A percentile compares a stretch with the other conserved stretches of the same genome.
Conservation (phyloP, 2,888 invertebrate genomes). For the Tenthredo notha region DNA sequence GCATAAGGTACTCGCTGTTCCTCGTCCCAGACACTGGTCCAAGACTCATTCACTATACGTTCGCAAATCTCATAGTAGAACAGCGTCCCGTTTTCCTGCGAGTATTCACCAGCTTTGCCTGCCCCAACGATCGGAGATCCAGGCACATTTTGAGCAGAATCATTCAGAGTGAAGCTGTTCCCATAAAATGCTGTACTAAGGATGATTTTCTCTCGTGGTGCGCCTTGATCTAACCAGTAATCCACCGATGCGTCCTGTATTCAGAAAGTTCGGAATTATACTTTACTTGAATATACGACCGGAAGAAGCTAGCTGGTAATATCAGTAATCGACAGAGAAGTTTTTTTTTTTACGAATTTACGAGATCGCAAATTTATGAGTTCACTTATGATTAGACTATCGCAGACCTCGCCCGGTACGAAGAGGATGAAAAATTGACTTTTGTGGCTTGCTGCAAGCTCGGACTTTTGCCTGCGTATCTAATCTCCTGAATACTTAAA, state of each 20-base stretch:
- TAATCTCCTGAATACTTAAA: too few relatives aligned
- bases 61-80: constrained; percentile 86
- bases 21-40: constrained; percentile 73
- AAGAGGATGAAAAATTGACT: not conserved
- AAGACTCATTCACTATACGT: constrained; percentile 59
- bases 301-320: not conserved
- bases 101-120: constrained; percentile 78
- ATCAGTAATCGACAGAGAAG: too few relatives aligned
- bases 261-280: not conserved
- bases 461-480: too few relatives aligned
- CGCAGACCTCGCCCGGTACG: not conserved
- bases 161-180: constrained; percentile 82
- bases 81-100: constrained; percentile 83
- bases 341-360: too few relatives aligned
- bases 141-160: constrained; percentile 77
- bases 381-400: not conserved
- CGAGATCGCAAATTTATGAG: too few relatives aligned
- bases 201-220: constrained; percentile 83
- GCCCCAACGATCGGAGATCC: constrained; percentile 81
- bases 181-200: constrained; percentile 88
- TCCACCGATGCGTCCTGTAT: not conserved
- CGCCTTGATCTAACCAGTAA: constrained; percentile 81
- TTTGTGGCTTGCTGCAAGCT: not conserved
- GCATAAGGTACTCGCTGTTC: constrained; percentile 78
- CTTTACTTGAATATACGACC: not conserved